Percentiles rank a stretch among this genome's conserved stretches.
These are phyloP conservation scores for Bactericera cockerelli DNA, from an alignment of 1,140 invertebrate species.

Conservation along the genomic window DNA sequence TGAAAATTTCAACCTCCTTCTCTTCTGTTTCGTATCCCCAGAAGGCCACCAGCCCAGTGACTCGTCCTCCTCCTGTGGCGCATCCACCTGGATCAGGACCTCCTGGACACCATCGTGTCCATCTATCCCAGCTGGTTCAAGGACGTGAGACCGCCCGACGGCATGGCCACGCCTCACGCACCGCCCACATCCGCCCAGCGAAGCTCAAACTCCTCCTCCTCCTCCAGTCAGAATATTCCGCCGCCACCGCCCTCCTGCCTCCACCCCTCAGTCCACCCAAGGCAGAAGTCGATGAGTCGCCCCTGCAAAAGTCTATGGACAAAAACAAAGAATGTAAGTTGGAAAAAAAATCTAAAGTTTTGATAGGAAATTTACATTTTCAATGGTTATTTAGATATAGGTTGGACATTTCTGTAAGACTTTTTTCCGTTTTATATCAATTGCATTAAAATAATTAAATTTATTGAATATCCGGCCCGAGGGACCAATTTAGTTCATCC, in stretches of 20 bases:
- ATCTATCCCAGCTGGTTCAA: slow-evolving; percentile 87
- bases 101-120: slow-evolving; percentile 72
- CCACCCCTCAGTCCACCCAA: slow-evolving; percentile 40
- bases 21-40: not conserved
- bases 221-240: slow-evolving; percentile 12
- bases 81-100: slow-evolving; percentile 75
- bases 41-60: slow-evolving; percentile 10
- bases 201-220: slow-evolving; percentile 10
- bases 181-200: not conserved
- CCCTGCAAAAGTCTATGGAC: slow-evolving; percentile 80
- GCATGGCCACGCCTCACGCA: slow-evolving; percentile 2
- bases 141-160: slow-evolving; percentile 22
- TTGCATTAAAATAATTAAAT: too few relatives aligned
- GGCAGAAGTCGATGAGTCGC: slow-evolving; percentile 82
- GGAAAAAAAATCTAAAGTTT: too few relatives aligned
- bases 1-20: too few relatives aligned
- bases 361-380: too few relatives aligned
- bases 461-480: too few relatives aligned
- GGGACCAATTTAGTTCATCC: too few relatives aligned
- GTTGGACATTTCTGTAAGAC: too few relatives aligned
- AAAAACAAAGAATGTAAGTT: slow-evolving; percentile 97
- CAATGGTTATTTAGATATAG: too few relatives aligned
- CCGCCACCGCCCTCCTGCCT: slow-evolving; percentile 16
- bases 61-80: slow-evolving; percentile 57
- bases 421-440: too few relatives aligned